These are phyloP conservation scores for Pygoscelis antarcticus DNA, from an alignment of 2,113 vertebrate species.

Conservation along the genomic window DNA sequence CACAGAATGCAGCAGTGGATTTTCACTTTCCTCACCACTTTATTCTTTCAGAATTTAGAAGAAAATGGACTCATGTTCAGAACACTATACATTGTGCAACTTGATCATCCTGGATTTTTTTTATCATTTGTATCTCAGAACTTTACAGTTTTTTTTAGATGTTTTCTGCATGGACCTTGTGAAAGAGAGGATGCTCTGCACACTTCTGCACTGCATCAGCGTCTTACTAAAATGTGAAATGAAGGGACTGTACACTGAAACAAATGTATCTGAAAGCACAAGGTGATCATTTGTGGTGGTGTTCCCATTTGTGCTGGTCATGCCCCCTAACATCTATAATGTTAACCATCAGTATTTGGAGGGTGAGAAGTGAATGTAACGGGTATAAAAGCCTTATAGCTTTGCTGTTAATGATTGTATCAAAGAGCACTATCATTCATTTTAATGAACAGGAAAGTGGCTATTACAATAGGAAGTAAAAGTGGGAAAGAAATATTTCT, in stretches of 20 bases:
- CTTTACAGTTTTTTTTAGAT: constrained; percentile 78
- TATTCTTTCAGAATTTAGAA: constrained; percentile 83
- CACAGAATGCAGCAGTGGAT: constrained; percentile 85
- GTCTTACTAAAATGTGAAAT: constrained; percentile 86
- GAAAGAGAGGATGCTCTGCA: constrained; percentile 90
- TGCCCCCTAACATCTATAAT: constrained; percentile 81
- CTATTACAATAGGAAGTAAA: constrained; percentile 59
- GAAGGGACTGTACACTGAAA: constrained; percentile 93
- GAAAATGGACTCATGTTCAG: constrained; percentile 97
- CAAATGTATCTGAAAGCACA: constrained; percentile 82
- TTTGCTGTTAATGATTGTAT: constrained; percentile 75
- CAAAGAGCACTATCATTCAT: constrained; percentile 72
- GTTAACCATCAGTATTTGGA: constrained; percentile 84
- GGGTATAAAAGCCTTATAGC: constrained; percentile 78
- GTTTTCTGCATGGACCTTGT: constrained; percentile 93
- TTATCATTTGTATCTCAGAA: constrained; percentile 83
- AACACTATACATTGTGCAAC: constrained; percentile 91
- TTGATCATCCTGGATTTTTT: constrained; percentile 87
- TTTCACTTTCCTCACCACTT: constrained; percentile 84
- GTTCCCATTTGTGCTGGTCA: constrained; percentile 88
- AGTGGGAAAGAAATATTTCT: constrained; percentile 76
- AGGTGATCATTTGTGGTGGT: constrained; percentile 83
- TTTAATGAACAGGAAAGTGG: constrained; percentile 69
- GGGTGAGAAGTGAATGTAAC: constrained; percentile 82
- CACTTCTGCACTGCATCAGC: constrained; percentile 85